Evolutionary conservation across 2,113 vertebrate genomes (phyloP).

Genomic region (Paraplagusia blochii): DNA sequence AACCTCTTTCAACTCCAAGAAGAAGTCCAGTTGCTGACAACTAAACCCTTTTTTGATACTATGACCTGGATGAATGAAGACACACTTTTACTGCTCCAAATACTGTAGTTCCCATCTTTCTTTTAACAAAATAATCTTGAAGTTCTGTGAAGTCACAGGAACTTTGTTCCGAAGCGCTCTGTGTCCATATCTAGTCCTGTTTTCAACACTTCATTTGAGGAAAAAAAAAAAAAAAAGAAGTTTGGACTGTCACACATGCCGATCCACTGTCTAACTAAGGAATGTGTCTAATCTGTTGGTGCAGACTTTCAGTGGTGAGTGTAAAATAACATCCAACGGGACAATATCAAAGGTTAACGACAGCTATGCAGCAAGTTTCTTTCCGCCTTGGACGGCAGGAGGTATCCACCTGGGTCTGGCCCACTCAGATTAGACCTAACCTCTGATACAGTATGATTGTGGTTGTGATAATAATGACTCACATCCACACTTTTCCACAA

Average conservation of each 20-base stretch:
- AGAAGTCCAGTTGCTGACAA: no score
- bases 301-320: constrained; percentile 7
- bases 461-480: not conserved
- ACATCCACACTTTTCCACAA: constrained; percentile 1
- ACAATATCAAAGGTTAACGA: constrained; percentile 23
- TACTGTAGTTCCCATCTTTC: no score
- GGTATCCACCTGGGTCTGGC: not conserved
- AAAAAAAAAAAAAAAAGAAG: constrained; percentile 6
- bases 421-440: not conserved
- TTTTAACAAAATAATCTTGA: no score
- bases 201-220: constrained; percentile 21
- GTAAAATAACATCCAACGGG: constrained; percentile 34
- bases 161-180: not conserved
- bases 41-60: no score
- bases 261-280: constrained; percentile 14
- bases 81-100: no score
- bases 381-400: constrained; percentile 3
- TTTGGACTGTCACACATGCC: constrained; percentile 19
- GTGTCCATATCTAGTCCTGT: not conserved
- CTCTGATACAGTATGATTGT: constrained; percentile 17
- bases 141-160: constrained; percentile 23
- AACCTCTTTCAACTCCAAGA: no score
- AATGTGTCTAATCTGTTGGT: constrained; percentile 30
- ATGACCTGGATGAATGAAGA: no score
- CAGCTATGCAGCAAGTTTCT: not conserved